Evolutionary conservation across 1,140 invertebrate genomes (phyloP).

Genomic region (Orchesella cincta): DNA sequence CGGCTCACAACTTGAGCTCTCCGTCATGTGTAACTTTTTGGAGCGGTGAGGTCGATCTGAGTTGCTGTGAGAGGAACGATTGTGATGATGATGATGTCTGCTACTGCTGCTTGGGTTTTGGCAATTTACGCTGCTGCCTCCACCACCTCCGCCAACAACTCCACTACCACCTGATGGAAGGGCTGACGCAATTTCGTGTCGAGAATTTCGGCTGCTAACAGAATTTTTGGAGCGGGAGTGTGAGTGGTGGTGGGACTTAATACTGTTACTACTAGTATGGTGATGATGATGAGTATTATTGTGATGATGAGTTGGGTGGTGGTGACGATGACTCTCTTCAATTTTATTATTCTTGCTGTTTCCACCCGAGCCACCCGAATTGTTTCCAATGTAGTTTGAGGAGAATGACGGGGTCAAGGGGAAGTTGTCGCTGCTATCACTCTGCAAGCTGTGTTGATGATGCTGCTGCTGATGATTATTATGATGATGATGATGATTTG

Average conservation of each 20-base stretch:
- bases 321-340: not conserved
- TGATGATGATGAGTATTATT: not conserved
- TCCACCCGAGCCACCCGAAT: not conserved
- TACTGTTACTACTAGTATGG: slow-evolving; percentile 1
- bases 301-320: not conserved
- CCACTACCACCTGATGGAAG: not conserved
- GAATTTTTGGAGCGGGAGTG: slow-evolving; percentile 7
- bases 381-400: not conserved
- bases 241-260: slow-evolving; percentile 7
- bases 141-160: not conserved
- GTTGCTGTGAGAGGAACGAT: not conserved
- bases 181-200: not conserved
- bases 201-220: not conserved
- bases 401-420: not conserved
- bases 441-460: not conserved
- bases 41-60: slow-evolving; percentile 6
- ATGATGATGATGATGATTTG: not conserved
- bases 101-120: not conserved
- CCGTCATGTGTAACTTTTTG: slow-evolving; percentile 1
- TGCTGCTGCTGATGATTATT: not conserved
- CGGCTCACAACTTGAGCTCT: slow-evolving; percentile 1
- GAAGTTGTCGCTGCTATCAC: slow-evolving; percentile 16
- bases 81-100: slow-evolving; percentile 17
- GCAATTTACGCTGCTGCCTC: not conserved
- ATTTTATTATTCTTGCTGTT: not conserved